Percentiles rank a stretch among this genome's conserved stretches.
phyloP scores from a whole-genome alignment of 2,113 vertebrate species.

The Pristiophorus japonicus region DNA sequence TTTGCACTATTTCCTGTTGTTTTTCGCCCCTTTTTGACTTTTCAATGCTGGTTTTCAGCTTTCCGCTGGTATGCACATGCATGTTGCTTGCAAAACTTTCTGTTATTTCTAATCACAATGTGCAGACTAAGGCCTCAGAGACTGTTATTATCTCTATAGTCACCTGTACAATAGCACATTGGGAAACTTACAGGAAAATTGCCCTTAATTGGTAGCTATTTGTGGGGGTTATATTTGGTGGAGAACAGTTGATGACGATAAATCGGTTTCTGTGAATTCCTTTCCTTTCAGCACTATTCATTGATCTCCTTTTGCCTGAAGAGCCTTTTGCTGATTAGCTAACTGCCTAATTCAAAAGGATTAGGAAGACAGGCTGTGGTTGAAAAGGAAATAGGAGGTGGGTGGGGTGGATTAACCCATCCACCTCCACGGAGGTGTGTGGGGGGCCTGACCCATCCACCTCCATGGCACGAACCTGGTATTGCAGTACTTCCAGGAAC shows the following conservation, averaged over 20 bases:
- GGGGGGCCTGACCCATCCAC: too few species aligned
- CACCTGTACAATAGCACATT: slow-evolving; percentile 29
- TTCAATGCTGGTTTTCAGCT: background rate
- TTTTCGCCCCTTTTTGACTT: background rate
- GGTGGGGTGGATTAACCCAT: too few species aligned
- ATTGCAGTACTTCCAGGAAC: too few species aligned
- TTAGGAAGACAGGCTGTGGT: background rate
- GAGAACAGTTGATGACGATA: slow-evolving; percentile 3
- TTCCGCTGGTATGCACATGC: background rate
- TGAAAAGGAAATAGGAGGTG: too few species aligned
- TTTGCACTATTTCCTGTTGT: background rate
- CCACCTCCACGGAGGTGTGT: too few species aligned
- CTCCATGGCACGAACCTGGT: too few species aligned
- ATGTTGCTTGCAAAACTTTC: background rate
- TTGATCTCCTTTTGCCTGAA: slow-evolving; percentile 26
- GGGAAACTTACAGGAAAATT: slow-evolving; percentile 28
- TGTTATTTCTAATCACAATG: slow-evolving; percentile 22
- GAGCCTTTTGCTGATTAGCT: slow-evolving; percentile 7
- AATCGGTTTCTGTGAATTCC: background rate
- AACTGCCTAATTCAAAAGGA: slow-evolving; percentile 27
- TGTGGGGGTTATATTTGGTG: background rate
- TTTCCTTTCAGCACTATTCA: slow-evolving; percentile 34
- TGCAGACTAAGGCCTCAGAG: background rate
- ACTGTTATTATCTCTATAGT: slow-evolving; percentile 26
- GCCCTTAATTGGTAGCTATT: slow-evolving; percentile 27